Evolutionary conservation across 2,888 invertebrate genomes (phyloP).

Genomic region (Pseudococcus longispinus): DNA sequence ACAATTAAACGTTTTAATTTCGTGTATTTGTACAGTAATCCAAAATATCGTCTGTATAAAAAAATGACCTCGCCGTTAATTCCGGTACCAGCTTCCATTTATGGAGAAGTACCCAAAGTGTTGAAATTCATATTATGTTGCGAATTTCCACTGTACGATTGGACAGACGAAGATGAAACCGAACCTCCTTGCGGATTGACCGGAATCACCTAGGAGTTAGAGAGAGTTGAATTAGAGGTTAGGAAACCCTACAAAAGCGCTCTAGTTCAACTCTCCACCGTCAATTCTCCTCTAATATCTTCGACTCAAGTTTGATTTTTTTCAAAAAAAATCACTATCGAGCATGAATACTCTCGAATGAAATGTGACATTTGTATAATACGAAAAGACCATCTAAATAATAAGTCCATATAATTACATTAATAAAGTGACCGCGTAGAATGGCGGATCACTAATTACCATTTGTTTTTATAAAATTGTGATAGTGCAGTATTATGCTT

Average conservation of each 20-base stretch:
- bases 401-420: neutral
- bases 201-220: constrained; percentile 49
- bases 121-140: constrained; percentile 85
- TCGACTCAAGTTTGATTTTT: constrained; percentile 37
- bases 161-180: constrained; percentile 69
- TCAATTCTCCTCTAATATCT: constrained; percentile 22
- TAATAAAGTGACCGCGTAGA: neutral
- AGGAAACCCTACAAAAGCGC: constrained; percentile 51
- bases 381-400: neutral
- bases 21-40: constrained; percentile 67
- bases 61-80: constrained; percentile 86
- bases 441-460: neutral
- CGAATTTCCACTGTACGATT: constrained; percentile 87
- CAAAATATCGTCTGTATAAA: constrained; percentile 87
- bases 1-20: no score
- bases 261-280: constrained; percentile 53
- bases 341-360: neutral
- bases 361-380: neutral
- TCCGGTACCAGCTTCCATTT: constrained; percentile 85
- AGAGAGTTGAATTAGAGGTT: constrained; percentile 19
- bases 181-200: constrained; percentile 58
- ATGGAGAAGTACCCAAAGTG: constrained; percentile 83
- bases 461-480: neutral
- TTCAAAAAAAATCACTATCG: neutral
- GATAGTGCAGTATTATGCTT: constrained; percentile 31